Percentiles rank a stretch among this genome's conserved stretches.
Evolutionary conservation across 2,797 vertebrate genomes (phyloP).

Genomic region (Orestias chungarensis): DNA sequence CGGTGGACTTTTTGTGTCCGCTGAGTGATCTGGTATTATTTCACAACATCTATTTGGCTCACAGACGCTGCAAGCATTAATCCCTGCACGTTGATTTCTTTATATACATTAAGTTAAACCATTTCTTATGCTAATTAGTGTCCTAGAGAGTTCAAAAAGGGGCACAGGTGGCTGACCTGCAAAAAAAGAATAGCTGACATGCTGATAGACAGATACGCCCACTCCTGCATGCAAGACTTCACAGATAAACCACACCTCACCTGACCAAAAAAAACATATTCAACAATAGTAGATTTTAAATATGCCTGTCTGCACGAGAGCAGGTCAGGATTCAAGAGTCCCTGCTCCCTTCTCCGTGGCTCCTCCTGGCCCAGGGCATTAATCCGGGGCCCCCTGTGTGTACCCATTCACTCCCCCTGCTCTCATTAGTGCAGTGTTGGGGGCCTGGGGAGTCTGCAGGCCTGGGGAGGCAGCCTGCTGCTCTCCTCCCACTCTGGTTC

Average conservation of each 20-base stretch:
- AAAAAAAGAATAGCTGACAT: conserved; percentile 20
- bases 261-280: conserved; percentile 4
- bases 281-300: conserved; percentile 41
- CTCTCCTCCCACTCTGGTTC: conserved; percentile 62
- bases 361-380: conserved; percentile 74
- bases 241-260: background rate
- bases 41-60: no score
- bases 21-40: conserved; percentile 33
- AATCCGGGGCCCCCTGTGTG: conserved; percentile 75
- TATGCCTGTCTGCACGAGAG: conserved; percentile 36
- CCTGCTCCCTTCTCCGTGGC: conserved; percentile 65
- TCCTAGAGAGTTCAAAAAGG: background rate
- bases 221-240: conserved; percentile 3
- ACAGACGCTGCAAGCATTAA: background rate
- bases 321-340: conserved; percentile 56
- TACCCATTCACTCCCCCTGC: conserved; percentile 76
- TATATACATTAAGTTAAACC: background rate
- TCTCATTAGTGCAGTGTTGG: conserved; percentile 80
- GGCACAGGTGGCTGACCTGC: conserved; percentile 11
- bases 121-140: conserved; percentile 15
- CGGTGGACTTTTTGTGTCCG: conserved; percentile 36
- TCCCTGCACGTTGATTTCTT: background rate
- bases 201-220: conserved; percentile 10
- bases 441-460: conserved; percentile 75
- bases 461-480: conserved; percentile 75